Evolutionary conservation across 2,888 invertebrate genomes (phyloP).

Genomic region (Erebia palarica): DNA sequence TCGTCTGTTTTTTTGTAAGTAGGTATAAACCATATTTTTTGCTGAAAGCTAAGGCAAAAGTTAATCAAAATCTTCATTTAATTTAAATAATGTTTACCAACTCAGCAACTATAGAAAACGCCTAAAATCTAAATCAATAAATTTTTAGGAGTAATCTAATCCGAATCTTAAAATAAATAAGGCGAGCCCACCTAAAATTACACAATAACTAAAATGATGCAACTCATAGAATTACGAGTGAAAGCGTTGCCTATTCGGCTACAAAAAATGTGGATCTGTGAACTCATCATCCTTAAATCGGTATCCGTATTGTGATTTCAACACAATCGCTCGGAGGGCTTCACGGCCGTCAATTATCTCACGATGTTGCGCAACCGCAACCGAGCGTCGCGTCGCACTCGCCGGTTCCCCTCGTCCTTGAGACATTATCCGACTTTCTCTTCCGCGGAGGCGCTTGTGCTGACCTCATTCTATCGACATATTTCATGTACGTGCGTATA

Average conservation of each 20-base stretch:
- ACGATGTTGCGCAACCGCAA: constrained; percentile 60
- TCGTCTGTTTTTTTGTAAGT: background rate
- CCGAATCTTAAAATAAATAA: too few species aligned
- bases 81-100: too few species aligned
- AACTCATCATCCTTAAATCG: constrained; percentile 72
- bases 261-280: constrained; percentile 47
- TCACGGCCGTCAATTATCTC: constrained; percentile 58
- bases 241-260: constrained; percentile 49
- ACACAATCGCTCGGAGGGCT: constrained; percentile 49
- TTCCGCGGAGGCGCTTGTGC: constrained; percentile 50
- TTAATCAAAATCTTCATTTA: too few species aligned
- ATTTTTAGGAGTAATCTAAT: too few species aligned
- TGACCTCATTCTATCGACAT: constrained; percentile 36
- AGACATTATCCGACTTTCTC: constrained; percentile 72
- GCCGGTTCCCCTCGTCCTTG: constrained; percentile 70
- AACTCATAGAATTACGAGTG: constrained; percentile 38
- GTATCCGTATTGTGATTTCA: constrained; percentile 63
- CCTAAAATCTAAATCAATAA: too few species aligned
- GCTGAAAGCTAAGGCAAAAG: too few species aligned
- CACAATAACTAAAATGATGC: constrained; percentile 28
- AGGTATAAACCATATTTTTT: background rate
- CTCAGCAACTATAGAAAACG: background rate
- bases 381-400: constrained; percentile 58
- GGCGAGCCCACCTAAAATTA: background rate
- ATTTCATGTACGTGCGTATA: constrained; percentile 11